Evolutionary conservation across 2,888 invertebrate species (phyloP).

Genomic region (Omphaloscelis lunosa): DNA sequence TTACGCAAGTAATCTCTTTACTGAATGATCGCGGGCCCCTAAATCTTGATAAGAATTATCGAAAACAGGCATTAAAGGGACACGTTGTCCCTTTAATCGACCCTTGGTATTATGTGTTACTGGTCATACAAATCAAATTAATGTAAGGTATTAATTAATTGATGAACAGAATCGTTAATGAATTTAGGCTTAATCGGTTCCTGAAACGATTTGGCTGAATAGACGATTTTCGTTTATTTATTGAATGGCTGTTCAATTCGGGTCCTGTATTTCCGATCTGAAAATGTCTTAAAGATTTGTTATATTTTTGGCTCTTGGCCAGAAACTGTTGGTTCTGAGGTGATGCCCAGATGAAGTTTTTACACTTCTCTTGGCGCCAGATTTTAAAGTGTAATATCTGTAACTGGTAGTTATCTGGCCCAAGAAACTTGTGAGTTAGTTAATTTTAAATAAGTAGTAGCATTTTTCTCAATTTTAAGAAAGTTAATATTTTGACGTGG

Average conservation of each 20-base stretch:
- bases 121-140: slow-evolving; percentile 58
- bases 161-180: slow-evolving; percentile 44
- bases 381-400: slow-evolving; percentile 32
- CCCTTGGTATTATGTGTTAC: slow-evolving; percentile 45
- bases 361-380: slow-evolving; percentile 35
- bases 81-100: slow-evolving; percentile 48
- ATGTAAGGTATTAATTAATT: slow-evolving; percentile 54
- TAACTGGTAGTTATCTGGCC: slow-evolving; percentile 10
- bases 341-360: slow-evolving; percentile 36
- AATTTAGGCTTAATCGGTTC: slow-evolving; percentile 19
- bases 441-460: slow-evolving; percentile 3
- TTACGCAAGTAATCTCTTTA: slow-evolving; percentile 64
- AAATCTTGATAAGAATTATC: slow-evolving; percentile 57
- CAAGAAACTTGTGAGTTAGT: slow-evolving; percentile 31
- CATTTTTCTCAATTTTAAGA: background rate
- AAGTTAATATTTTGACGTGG: background rate
- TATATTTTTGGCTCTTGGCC: slow-evolving; percentile 43
- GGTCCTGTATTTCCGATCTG: slow-evolving; percentile 19
- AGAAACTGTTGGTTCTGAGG: slow-evolving; percentile 24
- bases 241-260: slow-evolving; percentile 17
- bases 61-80: slow-evolving; percentile 36
- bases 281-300: slow-evolving; percentile 35
- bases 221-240: background rate
- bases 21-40: slow-evolving; percentile 54
- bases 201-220: slow-evolving; percentile 6